Evolutionary conservation across 1,140 invertebrate species (phyloP).

Genomic region (Nixonia krombeini): DNA sequence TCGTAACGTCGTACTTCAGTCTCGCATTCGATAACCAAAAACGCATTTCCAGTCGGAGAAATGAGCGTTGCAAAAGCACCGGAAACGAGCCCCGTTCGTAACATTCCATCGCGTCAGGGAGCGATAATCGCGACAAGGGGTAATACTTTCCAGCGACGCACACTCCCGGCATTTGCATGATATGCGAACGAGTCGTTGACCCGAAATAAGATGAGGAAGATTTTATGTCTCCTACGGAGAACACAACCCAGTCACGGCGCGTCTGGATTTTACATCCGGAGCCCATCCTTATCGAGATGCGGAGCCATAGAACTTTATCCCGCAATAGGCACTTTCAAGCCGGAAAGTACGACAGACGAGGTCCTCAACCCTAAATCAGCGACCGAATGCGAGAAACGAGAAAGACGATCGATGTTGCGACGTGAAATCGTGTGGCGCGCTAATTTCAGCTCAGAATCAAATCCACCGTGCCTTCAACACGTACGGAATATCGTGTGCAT

Average conservation of each 20-base stretch:
- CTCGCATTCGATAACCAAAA: too few relatives aligned
- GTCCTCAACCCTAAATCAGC: slow-evolving; percentile 10
- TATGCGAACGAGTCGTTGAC: slow-evolving; percentile 9
- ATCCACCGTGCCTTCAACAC: not conserved
- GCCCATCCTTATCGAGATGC: slow-evolving; percentile 3
- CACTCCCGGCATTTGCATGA: slow-evolving; percentile 2
- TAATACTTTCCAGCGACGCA: not conserved
- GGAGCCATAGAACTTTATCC: slow-evolving; percentile 12
- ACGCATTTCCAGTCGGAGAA: too few relatives aligned
- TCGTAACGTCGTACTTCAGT: not conserved
- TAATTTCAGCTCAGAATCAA: not conserved
- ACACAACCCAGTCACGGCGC: slow-evolving; percentile 4
- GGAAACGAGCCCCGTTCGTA: not conserved
- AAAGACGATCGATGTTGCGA: slow-evolving; percentile 1
- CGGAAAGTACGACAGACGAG: slow-evolving; percentile 6
- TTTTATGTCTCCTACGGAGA: slow-evolving; percentile 5
- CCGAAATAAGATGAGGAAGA: slow-evolving; percentile 12
- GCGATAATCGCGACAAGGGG: not conserved
- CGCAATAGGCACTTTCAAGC: slow-evolving; percentile 4
- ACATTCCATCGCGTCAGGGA: too few relatives aligned
- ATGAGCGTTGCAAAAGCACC: too few relatives aligned
- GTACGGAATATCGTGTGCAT: not conserved
- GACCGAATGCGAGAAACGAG: slow-evolving; percentile 6
- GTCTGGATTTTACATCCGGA: not conserved
- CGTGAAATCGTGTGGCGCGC: slow-evolving; percentile 1